Conservation (phyloP, 2,113 vertebrate species). For the Sus scrofa region DNA sequence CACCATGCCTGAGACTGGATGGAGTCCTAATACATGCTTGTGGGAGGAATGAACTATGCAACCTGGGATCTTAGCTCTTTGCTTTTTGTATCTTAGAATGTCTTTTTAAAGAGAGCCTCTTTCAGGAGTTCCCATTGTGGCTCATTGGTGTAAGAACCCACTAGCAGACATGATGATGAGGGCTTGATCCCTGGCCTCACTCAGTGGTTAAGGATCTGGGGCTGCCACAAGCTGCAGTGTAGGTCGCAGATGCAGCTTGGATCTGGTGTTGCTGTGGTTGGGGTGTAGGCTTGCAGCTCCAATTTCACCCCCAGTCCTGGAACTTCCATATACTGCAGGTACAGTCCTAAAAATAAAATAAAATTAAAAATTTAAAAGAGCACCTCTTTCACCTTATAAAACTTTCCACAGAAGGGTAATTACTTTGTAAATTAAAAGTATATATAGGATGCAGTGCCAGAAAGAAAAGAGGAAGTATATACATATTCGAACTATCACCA, state of each 20-base stretch:
- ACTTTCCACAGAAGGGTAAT: slow-evolving; percentile 21
- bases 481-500: not conserved
- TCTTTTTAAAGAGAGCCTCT: not conserved
- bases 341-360: too few relatives aligned
- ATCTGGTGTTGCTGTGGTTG: too few relatives aligned
- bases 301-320: too few relatives aligned
- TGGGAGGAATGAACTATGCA: not conserved
- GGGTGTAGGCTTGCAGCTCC: too few relatives aligned
- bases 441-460: not conserved
- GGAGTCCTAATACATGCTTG: not conserved
- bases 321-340: too few relatives aligned
- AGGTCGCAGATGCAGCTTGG: too few relatives aligned
- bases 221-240: too few relatives aligned
- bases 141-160: too few relatives aligned
- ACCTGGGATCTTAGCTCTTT: not conserved
- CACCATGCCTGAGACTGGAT: too few relatives aligned
- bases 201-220: too few relatives aligned
- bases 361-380: not conserved
- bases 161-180: too few relatives aligned
- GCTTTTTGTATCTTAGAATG: not conserved
- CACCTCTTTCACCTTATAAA: not conserved
- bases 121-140: not conserved
- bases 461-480: not conserved
- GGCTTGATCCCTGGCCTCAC: too few relatives aligned
- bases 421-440: slow-evolving; percentile 32